Evolutionary conservation across 2,797 vertebrate genomes (phyloP), one percentile per base, ranked within the genome.

Genomic region (Liparis tanakae): DNA sequence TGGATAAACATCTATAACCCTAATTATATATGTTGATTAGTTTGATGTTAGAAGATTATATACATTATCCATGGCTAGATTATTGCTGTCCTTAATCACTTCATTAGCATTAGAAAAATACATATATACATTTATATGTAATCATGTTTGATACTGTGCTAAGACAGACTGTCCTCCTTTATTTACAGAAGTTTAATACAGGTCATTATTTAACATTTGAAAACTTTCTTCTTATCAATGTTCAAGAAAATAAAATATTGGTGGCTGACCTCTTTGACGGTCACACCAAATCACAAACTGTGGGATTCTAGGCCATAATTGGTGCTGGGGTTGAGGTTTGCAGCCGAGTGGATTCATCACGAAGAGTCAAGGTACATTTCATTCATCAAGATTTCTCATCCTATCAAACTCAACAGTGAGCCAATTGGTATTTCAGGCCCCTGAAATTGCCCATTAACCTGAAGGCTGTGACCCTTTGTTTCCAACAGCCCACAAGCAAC

Each of bases 281-380:
- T 89, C 84, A 87, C 76, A 79, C 72, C 76, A 83, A 83, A 84
- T 81, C 80, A 75, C 74, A 82, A 81, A 82, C 58, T 70, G 71
- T 17, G 13, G 51, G 62, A 66, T 66, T 82, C 67, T 30, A 51
- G 76, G 67, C 82, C 87, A 87, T 89, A 88, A 89, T 86, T 70
- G 83, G 72, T 37, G 59, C 54, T 41, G 48, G 66, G 56, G 67
- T 74, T 76, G 76, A 73, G 81, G 75, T 81, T 80, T 83, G 78
- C 73, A 79, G 82, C 65, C 68, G 59, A 91, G 85, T 87, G 79
- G 81, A 90, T 93, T 94, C 82, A 94, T 94, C 91, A 91, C 72
- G 70, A 86, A 76, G 77, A 91, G 89, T 93, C 89, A 85, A 87
- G 83, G 84, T 88, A 70, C 79, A 89, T 94, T 94, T 90, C 64